These are phyloP conservation scores for Chironomus tentans DNA, from an alignment of 2,888 invertebrate genomes.

Conservation along the genomic window DNA sequence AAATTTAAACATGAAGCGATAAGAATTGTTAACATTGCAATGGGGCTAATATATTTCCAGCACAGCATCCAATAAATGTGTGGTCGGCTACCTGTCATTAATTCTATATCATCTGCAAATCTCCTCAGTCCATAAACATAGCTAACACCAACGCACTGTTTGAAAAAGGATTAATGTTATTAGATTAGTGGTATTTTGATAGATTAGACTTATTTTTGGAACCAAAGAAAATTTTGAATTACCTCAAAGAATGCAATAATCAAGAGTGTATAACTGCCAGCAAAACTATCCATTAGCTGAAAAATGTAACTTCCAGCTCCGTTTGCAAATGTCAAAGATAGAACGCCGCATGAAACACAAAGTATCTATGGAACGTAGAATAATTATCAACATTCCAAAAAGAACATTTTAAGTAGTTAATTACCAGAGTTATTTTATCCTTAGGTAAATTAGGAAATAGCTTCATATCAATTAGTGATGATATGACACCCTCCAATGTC, in stretches of 20 bases:
- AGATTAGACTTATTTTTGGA: no score
- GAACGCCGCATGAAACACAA: slow-evolving; percentile 68
- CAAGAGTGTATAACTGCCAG: slow-evolving; percentile 83
- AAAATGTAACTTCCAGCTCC: slow-evolving; percentile 92
- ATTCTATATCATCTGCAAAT: slow-evolving; percentile 87
- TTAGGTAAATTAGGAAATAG: slow-evolving; percentile 84
- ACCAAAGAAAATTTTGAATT: no score
- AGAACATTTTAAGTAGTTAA: slow-evolving; percentile 21
- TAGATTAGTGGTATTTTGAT: no score
- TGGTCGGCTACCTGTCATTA: slow-evolving; percentile 87
- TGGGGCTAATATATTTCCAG: slow-evolving; percentile 88
- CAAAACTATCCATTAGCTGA: slow-evolving; percentile 86
- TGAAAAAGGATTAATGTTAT: no score
- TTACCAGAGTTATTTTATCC: slow-evolving; percentile 71
- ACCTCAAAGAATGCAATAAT: slow-evolving; percentile 83
- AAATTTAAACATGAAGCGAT: slow-evolving; percentile 75
- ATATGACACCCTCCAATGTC: slow-evolving; percentile 90
- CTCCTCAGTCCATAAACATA: slow-evolving; percentile 89
- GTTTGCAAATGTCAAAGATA: slow-evolving; percentile 87
- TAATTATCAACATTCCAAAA: slow-evolving; percentile 20
- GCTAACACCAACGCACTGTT: slow-evolving; percentile 71
- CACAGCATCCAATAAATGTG: slow-evolving; percentile 86
- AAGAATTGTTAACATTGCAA: slow-evolving; percentile 79
- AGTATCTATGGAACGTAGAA: slow-evolving; percentile 42
- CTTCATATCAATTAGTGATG: slow-evolving; percentile 91